Evolutionary conservation across 2,888 invertebrate species (phyloP), one percentile per base, ranked within the genome.

Genomic region (Rhagophthalmus giganteus): DNA sequence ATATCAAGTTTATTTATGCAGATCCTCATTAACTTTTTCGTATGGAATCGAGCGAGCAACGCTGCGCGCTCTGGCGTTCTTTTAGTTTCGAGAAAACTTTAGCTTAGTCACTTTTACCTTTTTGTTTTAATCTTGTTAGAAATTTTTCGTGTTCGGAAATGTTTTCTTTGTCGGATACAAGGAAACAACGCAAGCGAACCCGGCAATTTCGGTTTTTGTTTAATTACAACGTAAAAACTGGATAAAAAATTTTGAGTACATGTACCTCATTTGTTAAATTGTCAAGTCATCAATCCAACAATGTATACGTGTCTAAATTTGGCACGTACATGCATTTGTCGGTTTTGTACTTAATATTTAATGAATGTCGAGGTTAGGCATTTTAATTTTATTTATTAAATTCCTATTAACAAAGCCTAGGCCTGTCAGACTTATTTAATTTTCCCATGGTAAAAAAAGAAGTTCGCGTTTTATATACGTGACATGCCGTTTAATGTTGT

Each of bases 251-350:
- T 5, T 20, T 7, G 20, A 7, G 20, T 5, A 34, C 34, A 34
- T 34, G 25, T n/a, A 26, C 14, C 37, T 37, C 26, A 12, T 37
- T 37, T 37, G 37, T 37, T 20, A 7, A 20, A 20, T 7, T 20
- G 20, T 7, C 37, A 37, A 37, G 37, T 26, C 37, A 37, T 37
- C 37, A 37, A 34, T 34, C 34, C 24, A 24, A 8, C 31, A n/a
- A n/a, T 34, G 11, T n/a, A 5, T 26, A 26, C 37, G n/a, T 37
- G 37, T 37, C 37, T 14, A 37, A n/a, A 8, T 37, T 37, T 24
- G 37, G 37, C 37, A 37, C 24, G 20, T 24, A 35, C 35, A 35
- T 25, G 35, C 11, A 9, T 34, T n/a, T n/a, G n/a, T n/a, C n/a
- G n/a, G n/a, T n/a, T 5, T 20, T 20, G 20, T 20, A 20, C 7